These are phyloP conservation scores for Leiothrix lutea DNA, from an alignment of 2,113 vertebrate genomes.

Conservation along the genomic window DNA sequence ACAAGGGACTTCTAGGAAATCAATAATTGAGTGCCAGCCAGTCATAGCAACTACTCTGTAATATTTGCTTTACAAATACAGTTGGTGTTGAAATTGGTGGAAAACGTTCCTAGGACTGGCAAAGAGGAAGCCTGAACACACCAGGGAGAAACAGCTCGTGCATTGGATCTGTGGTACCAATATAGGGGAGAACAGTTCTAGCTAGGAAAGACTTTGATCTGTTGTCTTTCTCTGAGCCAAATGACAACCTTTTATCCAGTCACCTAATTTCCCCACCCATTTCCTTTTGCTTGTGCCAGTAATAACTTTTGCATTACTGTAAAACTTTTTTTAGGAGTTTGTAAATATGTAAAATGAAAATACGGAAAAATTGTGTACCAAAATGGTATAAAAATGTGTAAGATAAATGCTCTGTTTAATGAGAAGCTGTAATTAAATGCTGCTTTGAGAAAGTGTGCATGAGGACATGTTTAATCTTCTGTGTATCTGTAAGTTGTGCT, in stretches of 20 bases:
- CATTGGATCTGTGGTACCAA: neutral
- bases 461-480: neutral
- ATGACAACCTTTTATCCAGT: neutral
- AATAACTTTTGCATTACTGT: slow-evolving; percentile 49
- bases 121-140: neutral
- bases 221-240: neutral
- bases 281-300: slow-evolving; percentile 36
- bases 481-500: neutral
- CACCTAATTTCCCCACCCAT: neutral
- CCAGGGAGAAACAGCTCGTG: neutral
- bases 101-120: neutral
- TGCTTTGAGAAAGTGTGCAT: slow-evolving; percentile 47
- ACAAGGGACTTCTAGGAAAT: neutral
- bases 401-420: slow-evolving; percentile 39
- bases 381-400: slow-evolving; percentile 47
- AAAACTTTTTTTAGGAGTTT: slow-evolving; percentile 63
- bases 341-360: slow-evolving; percentile 71
- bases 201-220: neutral
- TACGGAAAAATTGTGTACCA: slow-evolving; percentile 21
- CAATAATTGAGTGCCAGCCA: neutral
- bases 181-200: neutral
- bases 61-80: neutral
- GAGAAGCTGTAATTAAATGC: slow-evolving; percentile 37
- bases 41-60: neutral
- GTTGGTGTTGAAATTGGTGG: neutral